phyloP scores from a whole-genome alignment of 2,113 vertebrate genomes.

The Notechis scutatus region DNA sequence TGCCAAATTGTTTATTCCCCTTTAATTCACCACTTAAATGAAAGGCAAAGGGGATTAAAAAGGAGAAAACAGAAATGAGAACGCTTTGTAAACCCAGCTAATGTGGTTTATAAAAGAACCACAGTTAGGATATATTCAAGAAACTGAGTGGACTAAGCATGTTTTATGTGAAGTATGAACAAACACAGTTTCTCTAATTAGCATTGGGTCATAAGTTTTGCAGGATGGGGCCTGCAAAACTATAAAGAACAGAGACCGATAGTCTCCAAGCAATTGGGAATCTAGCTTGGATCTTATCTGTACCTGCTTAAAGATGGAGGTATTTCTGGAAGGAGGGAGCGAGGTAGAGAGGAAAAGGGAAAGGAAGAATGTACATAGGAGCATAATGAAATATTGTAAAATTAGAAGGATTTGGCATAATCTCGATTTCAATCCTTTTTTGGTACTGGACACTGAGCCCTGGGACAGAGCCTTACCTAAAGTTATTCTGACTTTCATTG shows the following conservation, averaged over 20 bases:
- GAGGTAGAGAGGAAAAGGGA: background rate
- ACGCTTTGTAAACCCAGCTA: background rate
- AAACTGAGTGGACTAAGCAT: background rate
- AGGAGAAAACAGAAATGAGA: background rate
- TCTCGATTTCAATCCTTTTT: accelerated
- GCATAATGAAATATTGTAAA: background rate
- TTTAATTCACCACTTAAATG: background rate
- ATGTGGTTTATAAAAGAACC: background rate
- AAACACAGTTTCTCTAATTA: background rate
- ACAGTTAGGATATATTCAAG: background rate
- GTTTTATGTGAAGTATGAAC: background rate
- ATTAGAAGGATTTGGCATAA: accelerated
- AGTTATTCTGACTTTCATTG: background rate
- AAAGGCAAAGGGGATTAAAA: background rate
- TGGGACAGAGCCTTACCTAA: background rate
- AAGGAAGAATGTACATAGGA: background rate
- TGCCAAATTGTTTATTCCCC: background rate
- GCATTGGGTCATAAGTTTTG: background rate
- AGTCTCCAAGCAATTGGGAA: background rate
- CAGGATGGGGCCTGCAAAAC: background rate
- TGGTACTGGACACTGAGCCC: accelerated
- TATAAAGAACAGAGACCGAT: background rate
- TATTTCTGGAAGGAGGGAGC: background rate
- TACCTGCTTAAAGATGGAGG: conserved; percentile 14
- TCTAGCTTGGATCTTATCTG: background rate